Evolutionary conservation across 2,113 vertebrate genomes (phyloP), one percentile per base, ranked within the genome.

Genomic region (Hippocampus comes): DNA sequence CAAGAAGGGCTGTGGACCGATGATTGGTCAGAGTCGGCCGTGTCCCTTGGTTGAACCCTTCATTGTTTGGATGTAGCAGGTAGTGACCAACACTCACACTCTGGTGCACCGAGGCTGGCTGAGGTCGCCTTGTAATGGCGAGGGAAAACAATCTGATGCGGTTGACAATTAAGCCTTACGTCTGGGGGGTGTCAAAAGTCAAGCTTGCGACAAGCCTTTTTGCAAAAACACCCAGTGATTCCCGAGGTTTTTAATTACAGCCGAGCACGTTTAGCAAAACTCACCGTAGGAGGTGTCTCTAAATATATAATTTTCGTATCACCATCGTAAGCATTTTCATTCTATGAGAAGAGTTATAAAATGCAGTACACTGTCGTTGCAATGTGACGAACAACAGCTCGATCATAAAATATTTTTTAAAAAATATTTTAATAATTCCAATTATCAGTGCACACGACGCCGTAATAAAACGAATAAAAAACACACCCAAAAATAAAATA

Each of bases 21-120:
- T 95, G 96, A 99, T 97, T 95, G 94, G 95, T 92, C 91, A 94
- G 94, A 93, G 93, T 90, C 90, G 87, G 83, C 92, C 90, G 90
- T 97, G 97, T 94, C 96, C 97, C 92, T 89, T 94, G 79, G 79
- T 81, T 97, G 96, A 99, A 97, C 97, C 90, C 94, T 83, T 86
- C 87, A 92, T 94, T 94, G 94, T 94, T 94, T 92, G 93, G 91
- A 92, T 93, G 93, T 79, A 87, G 79, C 90, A 91, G 87, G 88
- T 92, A 90, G 87, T 81, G 88, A 87, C 86, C 88, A 86, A 86
- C 86, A 85, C 92, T 91, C 90, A 90, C 85, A 90, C 84, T 79
- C 81, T 81, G 80, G 83, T 83, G 79, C 73, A 79, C 81, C 46
- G 42, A 74, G 68, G 71, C 64, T 76, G 69, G 71, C 57, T 49